phyloP scores from a whole-genome alignment of 2,113 vertebrate genomes.

The Nansenia antarctica region DNA sequence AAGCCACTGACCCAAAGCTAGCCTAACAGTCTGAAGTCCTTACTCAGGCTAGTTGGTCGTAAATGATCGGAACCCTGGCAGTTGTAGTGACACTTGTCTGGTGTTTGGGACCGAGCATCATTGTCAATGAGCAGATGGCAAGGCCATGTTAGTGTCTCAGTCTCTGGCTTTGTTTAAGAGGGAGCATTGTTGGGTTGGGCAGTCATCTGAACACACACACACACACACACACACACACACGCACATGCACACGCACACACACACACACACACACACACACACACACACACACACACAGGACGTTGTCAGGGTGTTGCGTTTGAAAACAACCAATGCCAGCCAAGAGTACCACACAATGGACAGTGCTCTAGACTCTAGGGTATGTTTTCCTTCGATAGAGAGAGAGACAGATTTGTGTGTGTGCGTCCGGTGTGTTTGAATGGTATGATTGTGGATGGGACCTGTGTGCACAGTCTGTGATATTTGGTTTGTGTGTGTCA shows the following conservation, averaged over 20 bases:
- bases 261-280: too few species aligned
- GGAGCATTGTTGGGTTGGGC: not conserved
- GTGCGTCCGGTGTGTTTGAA: not conserved
- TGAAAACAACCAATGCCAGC: constrained; percentile 16
- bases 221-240: constrained; percentile 9
- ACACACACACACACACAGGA: not conserved
- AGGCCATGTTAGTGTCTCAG: not conserved
- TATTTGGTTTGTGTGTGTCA: not conserved
- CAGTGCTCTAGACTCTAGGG: not conserved
- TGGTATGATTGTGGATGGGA: not conserved
- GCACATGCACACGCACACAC: too few species aligned
- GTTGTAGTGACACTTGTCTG: not conserved
- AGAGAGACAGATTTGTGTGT: not conserved
- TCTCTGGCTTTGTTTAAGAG: not conserved
- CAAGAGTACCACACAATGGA: not conserved
- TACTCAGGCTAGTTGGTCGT: too few species aligned
- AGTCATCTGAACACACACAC: not conserved
- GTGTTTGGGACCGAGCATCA: not conserved
- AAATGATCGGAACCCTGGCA: too few species aligned
- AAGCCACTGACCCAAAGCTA: too few species aligned
- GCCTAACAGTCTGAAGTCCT: too few species aligned
- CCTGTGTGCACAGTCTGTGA: not conserved
- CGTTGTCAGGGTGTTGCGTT: constrained; percentile 13
- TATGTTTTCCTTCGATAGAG: not conserved
- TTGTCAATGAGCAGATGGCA: not conserved